phyloP scores from a whole-genome alignment of 1,140 invertebrate species.

The Brachionus rotundiformis region DNA sequence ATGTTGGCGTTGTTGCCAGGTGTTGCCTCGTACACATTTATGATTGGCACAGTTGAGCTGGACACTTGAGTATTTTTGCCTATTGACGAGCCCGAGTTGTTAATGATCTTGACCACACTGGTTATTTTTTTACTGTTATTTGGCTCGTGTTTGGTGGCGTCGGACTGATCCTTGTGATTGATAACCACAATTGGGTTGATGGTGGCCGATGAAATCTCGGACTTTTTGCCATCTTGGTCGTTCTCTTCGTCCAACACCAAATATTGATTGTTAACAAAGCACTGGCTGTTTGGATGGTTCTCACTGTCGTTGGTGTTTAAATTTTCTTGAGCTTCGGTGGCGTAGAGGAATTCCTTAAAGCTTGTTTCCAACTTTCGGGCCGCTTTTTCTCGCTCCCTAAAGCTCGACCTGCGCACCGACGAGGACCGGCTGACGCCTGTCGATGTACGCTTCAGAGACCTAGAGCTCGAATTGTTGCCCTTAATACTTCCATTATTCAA shows the following conservation, averaged over 20 bases:
- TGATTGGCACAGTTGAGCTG: background rate
- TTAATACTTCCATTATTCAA: slow-evolving; percentile 45
- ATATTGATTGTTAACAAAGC: background rate
- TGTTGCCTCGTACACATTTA: background rate
- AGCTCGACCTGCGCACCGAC: slow-evolving; percentile 30
- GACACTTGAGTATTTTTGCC: background rate
- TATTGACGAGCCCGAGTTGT: background rate
- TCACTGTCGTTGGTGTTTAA: background rate
- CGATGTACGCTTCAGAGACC: slow-evolving; percentile 33
- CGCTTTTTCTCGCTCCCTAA: slow-evolving; percentile 50
- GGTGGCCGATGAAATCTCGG: background rate
- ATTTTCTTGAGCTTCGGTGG: slow-evolving; percentile 14
- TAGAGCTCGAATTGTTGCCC: background rate
- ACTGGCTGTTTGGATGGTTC: background rate
- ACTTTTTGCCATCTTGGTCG: background rate
- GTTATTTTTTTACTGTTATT: slow-evolving; percentile 20
- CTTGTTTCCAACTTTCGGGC: slow-evolving; percentile 41
- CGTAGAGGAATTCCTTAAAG: slow-evolving; percentile 39
- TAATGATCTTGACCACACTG: slow-evolving; percentile 42
- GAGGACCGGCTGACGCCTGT: slow-evolving; percentile 35
- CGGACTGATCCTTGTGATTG: slow-evolving; percentile 18
- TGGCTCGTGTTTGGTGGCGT: background rate
- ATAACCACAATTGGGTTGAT: slow-evolving; percentile 31
- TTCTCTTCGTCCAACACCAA: background rate
- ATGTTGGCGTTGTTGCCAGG: background rate